phyloP scores from a whole-genome alignment of 2,797 vertebrate genomes.

The Diceros bicornis region DNA sequence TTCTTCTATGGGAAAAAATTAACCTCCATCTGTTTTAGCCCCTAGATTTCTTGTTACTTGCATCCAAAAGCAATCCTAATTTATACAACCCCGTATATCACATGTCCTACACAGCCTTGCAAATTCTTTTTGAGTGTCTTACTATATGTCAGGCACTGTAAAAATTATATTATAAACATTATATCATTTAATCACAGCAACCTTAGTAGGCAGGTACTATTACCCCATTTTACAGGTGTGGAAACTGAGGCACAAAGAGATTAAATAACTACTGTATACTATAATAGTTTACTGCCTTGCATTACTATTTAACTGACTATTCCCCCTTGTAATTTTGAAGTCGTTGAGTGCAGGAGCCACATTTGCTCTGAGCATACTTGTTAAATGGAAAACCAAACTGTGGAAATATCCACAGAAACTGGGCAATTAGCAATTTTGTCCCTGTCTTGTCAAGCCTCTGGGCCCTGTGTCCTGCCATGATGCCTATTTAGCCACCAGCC shows the following conservation, averaged over 20 bases:
- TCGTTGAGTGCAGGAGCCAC: conserved; percentile 10
- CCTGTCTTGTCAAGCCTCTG: background rate
- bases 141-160: background rate
- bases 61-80: background rate
- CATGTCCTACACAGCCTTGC: background rate
- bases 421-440: background rate
- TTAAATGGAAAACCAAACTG: background rate
- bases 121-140: conserved; percentile 19
- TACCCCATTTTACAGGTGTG: background rate
- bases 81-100: background rate
- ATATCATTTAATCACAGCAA: conserved; percentile 38
- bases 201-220: background rate
- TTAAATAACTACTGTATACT: background rate
- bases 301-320: background rate
- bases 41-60: background rate
- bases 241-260: background rate
- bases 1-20: background rate
- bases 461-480: background rate
- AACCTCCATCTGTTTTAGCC: background rate
- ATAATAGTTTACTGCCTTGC: background rate
- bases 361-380: conserved; percentile 3
- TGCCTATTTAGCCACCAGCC: background rate
- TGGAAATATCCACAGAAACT: background rate
- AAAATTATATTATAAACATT: background rate
- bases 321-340: conserved; percentile 18